Evolutionary conservation across 2,113 vertebrate genomes (phyloP).

Genomic region (Microtus richardsoni): DNA sequence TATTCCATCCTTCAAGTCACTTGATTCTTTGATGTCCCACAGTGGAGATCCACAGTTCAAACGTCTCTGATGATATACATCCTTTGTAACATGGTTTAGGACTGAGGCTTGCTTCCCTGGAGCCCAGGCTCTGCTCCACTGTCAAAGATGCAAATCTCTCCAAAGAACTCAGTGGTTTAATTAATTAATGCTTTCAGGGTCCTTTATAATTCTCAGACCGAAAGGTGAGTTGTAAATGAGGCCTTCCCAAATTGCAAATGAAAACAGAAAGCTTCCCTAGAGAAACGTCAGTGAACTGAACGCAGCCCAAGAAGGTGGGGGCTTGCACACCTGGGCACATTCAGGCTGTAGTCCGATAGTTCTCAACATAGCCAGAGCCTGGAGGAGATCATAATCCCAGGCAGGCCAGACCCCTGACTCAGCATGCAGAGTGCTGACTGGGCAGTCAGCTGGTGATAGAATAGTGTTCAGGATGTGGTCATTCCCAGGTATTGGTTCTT

Average conservation of each 20-base stretch:
- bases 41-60: not conserved
- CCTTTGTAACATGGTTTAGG: not conserved
- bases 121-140: not conserved
- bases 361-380: not conserved
- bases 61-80: not conserved
- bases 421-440: not conserved
- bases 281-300: not conserved
- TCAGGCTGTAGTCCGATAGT: not conserved
- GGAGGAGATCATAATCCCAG: not conserved
- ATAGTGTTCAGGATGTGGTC: no score
- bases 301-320: not conserved
- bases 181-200: not conserved
- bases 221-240: not conserved
- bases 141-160: not conserved
- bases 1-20: not conserved
- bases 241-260: not conserved
- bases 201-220: not conserved
- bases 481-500: not conserved
- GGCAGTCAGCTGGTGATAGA: no score
- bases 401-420: not conserved
- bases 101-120: not conserved
- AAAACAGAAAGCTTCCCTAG: not conserved
- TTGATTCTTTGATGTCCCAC: not conserved
- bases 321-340: not conserved
- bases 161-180: not conserved